Percentiles rank a stretch among this genome's conserved stretches.
Conservation (phyloP, 2,888 invertebrate species). For the Drosophila birchii region DNA sequence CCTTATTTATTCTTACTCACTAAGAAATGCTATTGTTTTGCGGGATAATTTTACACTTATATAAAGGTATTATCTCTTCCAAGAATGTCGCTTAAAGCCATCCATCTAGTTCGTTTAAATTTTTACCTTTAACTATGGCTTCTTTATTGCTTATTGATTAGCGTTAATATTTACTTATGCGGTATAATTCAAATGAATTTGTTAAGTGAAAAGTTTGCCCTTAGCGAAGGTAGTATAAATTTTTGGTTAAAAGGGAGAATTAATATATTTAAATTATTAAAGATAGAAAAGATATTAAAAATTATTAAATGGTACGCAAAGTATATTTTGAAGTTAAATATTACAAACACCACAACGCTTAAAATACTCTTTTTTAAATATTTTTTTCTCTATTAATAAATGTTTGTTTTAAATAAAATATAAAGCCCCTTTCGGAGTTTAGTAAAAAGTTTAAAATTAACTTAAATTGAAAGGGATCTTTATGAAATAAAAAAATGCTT, state of each 20-base stretch:
- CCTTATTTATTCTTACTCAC: constrained; percentile 8
- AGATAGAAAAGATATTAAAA: too few relatives aligned
- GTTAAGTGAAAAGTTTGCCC: background rate
- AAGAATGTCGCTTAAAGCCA: background rate
- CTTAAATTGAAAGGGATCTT: background rate
- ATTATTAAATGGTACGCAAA: too few relatives aligned
- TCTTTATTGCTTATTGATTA: background rate
- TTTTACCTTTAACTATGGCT: background rate
- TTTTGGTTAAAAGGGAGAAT: background rate
- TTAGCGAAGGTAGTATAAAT: background rate
- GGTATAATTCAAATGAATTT: background rate
- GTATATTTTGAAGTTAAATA: too few relatives aligned
- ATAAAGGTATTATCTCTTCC: background rate
- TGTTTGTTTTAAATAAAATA: background rate
- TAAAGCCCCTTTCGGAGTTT: background rate
- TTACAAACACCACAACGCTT: too few relatives aligned
- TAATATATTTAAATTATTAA: background rate
- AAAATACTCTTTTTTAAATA: too few relatives aligned
- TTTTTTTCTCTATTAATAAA: too few relatives aligned
- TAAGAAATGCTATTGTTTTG: constrained; percentile 4
- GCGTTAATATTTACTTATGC: background rate
- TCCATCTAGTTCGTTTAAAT: background rate
- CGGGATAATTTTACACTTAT: background rate
- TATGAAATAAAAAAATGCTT: background rate
- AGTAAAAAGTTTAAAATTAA: background rate